Evolutionary conservation across 2,888 invertebrate genomes (phyloP).

Genomic region (Punctoribates punctum): DNA sequence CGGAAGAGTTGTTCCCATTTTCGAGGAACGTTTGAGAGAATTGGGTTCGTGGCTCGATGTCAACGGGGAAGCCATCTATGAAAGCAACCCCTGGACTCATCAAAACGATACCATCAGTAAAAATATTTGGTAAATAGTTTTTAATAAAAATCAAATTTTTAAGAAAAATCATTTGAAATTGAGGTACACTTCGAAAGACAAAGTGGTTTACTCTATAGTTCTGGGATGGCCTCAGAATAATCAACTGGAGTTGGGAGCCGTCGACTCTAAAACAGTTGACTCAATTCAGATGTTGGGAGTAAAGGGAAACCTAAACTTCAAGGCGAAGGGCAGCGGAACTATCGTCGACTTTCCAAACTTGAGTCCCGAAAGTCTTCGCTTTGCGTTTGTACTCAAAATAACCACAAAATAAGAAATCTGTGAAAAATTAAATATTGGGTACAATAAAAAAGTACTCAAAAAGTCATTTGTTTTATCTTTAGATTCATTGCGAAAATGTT

Average conservation of each 20-base stretch:
- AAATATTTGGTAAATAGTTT: constrained; percentile 52
- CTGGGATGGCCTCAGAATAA: constrained; percentile 52
- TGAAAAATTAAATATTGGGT: not conserved
- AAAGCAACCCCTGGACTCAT: constrained; percentile 53
- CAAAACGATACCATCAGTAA: constrained; percentile 55
- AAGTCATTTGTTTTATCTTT: no score
- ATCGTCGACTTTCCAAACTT: constrained; percentile 42
- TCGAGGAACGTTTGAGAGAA: constrained; percentile 54
- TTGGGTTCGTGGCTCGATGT: constrained; percentile 54
- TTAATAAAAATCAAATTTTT: not conserved
- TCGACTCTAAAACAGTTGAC: constrained; percentile 8
- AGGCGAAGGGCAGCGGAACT: not conserved
- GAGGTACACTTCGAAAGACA: constrained; percentile 19
- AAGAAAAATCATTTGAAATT: no score
- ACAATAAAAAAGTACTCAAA: no score
- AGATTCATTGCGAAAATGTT: no score
- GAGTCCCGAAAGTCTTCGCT: constrained; percentile 40
- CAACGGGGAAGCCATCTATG: constrained; percentile 56
- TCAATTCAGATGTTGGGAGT: constrained; percentile 37
- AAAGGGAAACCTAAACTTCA: constrained; percentile 21
- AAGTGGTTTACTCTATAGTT: constrained; percentile 52
- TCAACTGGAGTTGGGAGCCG: constrained; percentile 49
- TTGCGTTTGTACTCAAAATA: constrained; percentile 47
- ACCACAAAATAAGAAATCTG: not conserved
- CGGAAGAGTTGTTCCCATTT: constrained; percentile 54